A percentile compares a stretch with the other conserved stretches of the same genome.
phyloP scores from a whole-genome alignment of 2,888 invertebrate species.

The Diarsia rubi region DNA sequence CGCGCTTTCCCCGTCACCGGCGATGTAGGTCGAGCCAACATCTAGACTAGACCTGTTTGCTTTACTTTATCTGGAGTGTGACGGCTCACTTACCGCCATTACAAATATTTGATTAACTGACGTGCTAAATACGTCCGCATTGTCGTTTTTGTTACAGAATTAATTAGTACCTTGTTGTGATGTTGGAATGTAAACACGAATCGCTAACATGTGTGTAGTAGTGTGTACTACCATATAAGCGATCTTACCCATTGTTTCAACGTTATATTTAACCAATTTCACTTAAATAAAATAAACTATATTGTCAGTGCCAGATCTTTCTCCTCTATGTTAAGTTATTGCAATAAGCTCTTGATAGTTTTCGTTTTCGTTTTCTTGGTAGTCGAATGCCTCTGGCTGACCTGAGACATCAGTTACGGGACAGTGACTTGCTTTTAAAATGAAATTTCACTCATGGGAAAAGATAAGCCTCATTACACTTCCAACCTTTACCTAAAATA shows the following conservation, averaged over 20 bases:
- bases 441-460: conserved; percentile 40
- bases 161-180: conserved; percentile 32
- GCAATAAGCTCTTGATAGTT: conserved; percentile 65
- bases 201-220: conserved; percentile 8
- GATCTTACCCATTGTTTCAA: conserved; percentile 26
- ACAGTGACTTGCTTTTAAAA: conserved; percentile 71
- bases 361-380: conserved; percentile 53
- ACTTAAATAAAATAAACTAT: conserved; percentile 30
- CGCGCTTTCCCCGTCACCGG: conserved; percentile 73
- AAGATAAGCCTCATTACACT: conserved; percentile 37
- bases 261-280: conserved; percentile 18
- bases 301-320: conserved; percentile 32
- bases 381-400: conserved; percentile 62
- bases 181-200: conserved; percentile 17
- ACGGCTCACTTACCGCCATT: conserved; percentile 60
- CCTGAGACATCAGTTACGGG: conserved; percentile 69
- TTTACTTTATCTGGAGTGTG: conserved; percentile 67
- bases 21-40: conserved; percentile 78
- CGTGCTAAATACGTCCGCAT: conserved; percentile 25
- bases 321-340: conserved; percentile 47
- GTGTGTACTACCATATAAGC: conserved; percentile 21
- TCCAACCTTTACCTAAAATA: conserved; percentile 36
- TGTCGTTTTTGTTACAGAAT: conserved; percentile 32
- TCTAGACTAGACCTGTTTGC: conserved; percentile 71
- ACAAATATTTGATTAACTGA: conserved; percentile 52